Percentiles rank a stretch among this genome's conserved stretches.
These are phyloP conservation scores for Mayetiola destructor DNA, from an alignment of 2,888 invertebrate genomes.

Conservation along the genomic window DNA sequence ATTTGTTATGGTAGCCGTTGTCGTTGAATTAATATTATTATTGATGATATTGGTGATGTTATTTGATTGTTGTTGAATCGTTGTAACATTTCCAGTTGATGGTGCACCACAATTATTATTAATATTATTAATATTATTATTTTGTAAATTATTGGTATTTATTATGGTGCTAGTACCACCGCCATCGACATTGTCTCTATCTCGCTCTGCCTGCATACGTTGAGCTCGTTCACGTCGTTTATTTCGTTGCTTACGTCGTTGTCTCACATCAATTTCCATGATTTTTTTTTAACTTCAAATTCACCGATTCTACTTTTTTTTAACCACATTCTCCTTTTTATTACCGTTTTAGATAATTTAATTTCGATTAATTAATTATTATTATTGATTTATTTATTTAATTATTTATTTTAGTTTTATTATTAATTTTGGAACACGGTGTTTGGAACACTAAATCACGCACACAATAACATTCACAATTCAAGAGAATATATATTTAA, in stretches of 20 bases:
- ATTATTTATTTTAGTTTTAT: too few relatives aligned
- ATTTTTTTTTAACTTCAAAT: conserved; percentile 29
- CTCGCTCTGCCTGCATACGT: conserved; percentile 78
- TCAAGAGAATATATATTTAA: too few relatives aligned
- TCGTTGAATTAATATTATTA: background rate
- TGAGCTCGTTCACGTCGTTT: conserved; percentile 81
- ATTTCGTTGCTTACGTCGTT: conserved; percentile 61
- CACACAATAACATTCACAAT: too few relatives aligned
- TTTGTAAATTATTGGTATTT: too few relatives aligned
- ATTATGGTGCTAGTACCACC: conserved; percentile 22
- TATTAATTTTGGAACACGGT: too few relatives aligned
- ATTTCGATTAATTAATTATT: too few relatives aligned
- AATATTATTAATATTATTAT: conserved; percentile 7
- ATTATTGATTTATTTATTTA: too few relatives aligned
- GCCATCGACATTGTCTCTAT: conserved; percentile 39
- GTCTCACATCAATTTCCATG: conserved; percentile 75
- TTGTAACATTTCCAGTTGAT: conserved; percentile 6
- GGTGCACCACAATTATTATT: conserved; percentile 4
- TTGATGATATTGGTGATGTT: background rate
- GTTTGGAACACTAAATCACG: too few relatives aligned
- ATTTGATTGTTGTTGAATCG: background rate
- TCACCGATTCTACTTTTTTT: background rate
- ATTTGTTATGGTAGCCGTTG: background rate
- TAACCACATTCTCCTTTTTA: too few relatives aligned
- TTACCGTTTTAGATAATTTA: too few relatives aligned